phyloP scores from a whole-genome alignment of 2,888 invertebrate species.

The Ophion costatus region DNA sequence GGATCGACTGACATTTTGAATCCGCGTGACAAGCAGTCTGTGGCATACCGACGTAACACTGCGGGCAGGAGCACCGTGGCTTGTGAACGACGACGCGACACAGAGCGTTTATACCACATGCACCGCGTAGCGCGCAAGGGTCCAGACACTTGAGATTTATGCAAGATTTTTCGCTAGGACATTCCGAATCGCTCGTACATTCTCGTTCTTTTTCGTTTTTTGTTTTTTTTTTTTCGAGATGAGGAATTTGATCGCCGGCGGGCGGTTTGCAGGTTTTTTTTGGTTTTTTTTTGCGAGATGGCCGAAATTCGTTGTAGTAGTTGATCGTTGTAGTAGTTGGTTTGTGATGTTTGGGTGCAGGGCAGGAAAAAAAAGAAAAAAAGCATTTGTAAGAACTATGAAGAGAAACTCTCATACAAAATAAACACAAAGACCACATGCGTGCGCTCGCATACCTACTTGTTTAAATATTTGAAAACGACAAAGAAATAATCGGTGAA shows the following conservation, averaged over 20 bases:
- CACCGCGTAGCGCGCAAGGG: conserved; percentile 94
- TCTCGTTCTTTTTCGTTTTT: conserved; percentile 87
- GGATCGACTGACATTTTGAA: conserved; percentile 89
- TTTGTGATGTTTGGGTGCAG: conserved; percentile 72
- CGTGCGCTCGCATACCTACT: conserved; percentile 80
- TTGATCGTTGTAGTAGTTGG: conserved; percentile 75
- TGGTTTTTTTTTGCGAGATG: conserved; percentile 56
- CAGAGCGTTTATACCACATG: conserved; percentile 95
- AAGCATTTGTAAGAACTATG: conserved; percentile 94
- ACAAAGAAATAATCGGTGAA: not conserved
- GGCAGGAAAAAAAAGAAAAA: conserved; percentile 86
- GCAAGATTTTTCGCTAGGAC: conserved; percentile 96
- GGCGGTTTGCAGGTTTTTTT: conserved; percentile 47
- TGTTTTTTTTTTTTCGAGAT: conserved; percentile 45
- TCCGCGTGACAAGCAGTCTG: conserved; percentile 91
- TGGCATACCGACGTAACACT: conserved; percentile 94
- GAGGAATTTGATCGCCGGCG: conserved; percentile 28
- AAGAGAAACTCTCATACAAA: conserved; percentile 92
- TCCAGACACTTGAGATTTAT: conserved; percentile 95
- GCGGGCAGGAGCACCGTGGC: conserved; percentile 94
- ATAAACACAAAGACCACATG: conserved; percentile 85
- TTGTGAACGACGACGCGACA: conserved; percentile 94
- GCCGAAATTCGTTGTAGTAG: conserved; percentile 68
- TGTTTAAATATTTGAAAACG: not conserved
- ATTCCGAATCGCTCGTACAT: conserved; percentile 96